Evolutionary conservation across 37 sponge, comb jelly and placozoan genomes (phyloP), one percentile per base, ranked within the genome.

Genomic region (Mnemiopsis leidyi): DNA sequence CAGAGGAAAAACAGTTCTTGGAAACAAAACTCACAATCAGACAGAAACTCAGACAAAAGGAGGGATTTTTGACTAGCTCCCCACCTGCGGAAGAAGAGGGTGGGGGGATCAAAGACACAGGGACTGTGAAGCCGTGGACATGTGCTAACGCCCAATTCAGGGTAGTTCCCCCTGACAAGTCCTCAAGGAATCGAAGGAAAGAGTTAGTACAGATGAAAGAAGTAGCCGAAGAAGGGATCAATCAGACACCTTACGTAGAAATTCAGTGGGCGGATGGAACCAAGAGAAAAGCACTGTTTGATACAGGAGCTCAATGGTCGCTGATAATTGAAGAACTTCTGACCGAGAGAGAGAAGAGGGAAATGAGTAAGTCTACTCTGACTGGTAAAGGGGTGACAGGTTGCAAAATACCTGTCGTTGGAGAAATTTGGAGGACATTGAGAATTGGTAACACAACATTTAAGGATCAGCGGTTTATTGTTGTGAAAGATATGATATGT

Each of bases 381-480:
- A 18, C 73, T n/a, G 73, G 73, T n/a, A 7, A 30, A 71, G 82
- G 82, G 5, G 82, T 79, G 7, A 36, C 82, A 36, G 82, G 82
- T 9, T 36, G 36, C 38, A 79, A 79, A 32, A 79, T 36, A 1
- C 38, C 82, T 13, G 38, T 79, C 1, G 23, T 79, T 7, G 82
- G 82, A 38, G 82, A 36, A 36, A 79, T 36, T 36, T 36, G 82
- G 82, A 1, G 82, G 32, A 29, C 23, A 3, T 25, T 71, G 23
- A 28, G 73, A 29, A 18, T 71, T 71, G 73, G 73, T 3, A 18
- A 71, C 73, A 71, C 20, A 67, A 13, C 20, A 20, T 67, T 67
- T 20, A 67, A 67, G 68, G 20, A 67, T 71, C 73, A 71, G 5
- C 23, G 73, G 25, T 71, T 71, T 71, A 29, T 71, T 23, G 73